phyloP scores from a whole-genome alignment of 2,888 invertebrate genomes.

The Tethea ocularis region DNA sequence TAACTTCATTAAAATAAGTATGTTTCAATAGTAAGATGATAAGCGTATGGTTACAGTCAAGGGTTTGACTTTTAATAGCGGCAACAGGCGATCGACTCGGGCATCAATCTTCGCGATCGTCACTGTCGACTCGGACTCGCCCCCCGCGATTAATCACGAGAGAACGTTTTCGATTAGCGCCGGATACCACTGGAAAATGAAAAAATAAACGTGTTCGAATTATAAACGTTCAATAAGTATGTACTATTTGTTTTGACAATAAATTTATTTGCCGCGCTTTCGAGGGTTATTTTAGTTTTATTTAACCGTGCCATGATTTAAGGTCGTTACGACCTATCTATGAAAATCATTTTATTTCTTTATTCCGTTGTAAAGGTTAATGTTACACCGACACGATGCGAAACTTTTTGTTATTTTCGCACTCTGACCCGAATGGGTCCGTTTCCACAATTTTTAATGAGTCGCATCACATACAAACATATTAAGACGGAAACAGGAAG shows the following conservation, averaged over 20 bases:
- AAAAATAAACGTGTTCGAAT: slow-evolving; percentile 57
- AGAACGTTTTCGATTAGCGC: slow-evolving; percentile 79
- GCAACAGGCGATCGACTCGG: slow-evolving; percentile 48
- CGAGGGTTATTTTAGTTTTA: not conserved
- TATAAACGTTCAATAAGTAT: slow-evolving; percentile 50
- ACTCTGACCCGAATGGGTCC: slow-evolving; percentile 52
- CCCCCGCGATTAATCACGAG: slow-evolving; percentile 76
- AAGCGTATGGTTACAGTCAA: slow-evolving; percentile 10
- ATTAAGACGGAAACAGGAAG: slow-evolving; percentile 78
- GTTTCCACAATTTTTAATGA: slow-evolving; percentile 23
- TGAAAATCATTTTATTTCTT: not conserved
- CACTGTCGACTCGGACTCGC: slow-evolving; percentile 67
- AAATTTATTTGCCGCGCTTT: not conserved
- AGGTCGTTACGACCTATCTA: not conserved
- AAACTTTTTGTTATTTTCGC: slow-evolving; percentile 30
- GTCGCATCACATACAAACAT: slow-evolving; percentile 42
- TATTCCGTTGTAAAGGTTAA: not conserved
- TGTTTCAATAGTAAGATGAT: slow-evolving; percentile 45
- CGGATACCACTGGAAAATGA: slow-evolving; percentile 42
- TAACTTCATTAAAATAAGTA: no score
- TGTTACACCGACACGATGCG: not conserved
- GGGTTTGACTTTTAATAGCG: slow-evolving; percentile 55
- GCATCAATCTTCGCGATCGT: slow-evolving; percentile 76
- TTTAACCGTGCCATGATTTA: not conserved
- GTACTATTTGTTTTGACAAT: slow-evolving; percentile 41